phyloP scores from a whole-genome alignment of 2,888 invertebrate genomes.

The Tortrix viridana region DNA sequence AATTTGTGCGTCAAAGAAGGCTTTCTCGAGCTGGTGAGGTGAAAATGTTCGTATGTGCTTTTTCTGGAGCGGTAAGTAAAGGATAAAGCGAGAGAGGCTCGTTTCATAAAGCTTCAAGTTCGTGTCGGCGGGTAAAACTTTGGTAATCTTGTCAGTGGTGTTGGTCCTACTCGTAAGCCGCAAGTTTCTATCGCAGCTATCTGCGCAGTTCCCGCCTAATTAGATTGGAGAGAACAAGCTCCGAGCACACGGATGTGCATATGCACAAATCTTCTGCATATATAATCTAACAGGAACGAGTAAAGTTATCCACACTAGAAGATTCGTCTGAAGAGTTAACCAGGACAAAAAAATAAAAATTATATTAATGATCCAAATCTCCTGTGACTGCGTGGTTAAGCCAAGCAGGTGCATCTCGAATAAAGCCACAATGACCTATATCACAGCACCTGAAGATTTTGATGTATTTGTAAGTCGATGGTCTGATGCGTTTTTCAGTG shows the following conservation, averaged over 20 bases:
- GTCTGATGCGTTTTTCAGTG: too few species aligned
- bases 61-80: slow-evolving; percentile 11
- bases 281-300: slow-evolving; percentile 31
- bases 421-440: too few species aligned
- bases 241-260: slow-evolving; percentile 45
- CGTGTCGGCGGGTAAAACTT: slow-evolving; percentile 57
- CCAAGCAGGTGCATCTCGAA: too few species aligned
- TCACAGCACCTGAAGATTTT: too few species aligned
- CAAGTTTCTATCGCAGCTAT: slow-evolving; percentile 68
- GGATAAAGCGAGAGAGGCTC: slow-evolving; percentile 14
- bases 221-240: slow-evolving; percentile 64
- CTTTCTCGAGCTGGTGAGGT: too few species aligned
- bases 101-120: slow-evolving; percentile 35
- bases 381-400: too few species aligned
- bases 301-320: slow-evolving; percentile 13
- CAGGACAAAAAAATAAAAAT: too few species aligned
- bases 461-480: too few species aligned
- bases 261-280: slow-evolving; percentile 45
- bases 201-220: slow-evolving; percentile 65
- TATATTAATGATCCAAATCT: too few species aligned
- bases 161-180: slow-evolving; percentile 57
- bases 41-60: slow-evolving; percentile 6
- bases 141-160: slow-evolving; percentile 64
- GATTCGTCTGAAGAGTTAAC: too few species aligned
- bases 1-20: too few species aligned